Evolutionary conservation across 2,113 vertebrate genomes (phyloP), one percentile per base, ranked within the genome.

Genomic region (Thamnaconus septentrionalis): DNA sequence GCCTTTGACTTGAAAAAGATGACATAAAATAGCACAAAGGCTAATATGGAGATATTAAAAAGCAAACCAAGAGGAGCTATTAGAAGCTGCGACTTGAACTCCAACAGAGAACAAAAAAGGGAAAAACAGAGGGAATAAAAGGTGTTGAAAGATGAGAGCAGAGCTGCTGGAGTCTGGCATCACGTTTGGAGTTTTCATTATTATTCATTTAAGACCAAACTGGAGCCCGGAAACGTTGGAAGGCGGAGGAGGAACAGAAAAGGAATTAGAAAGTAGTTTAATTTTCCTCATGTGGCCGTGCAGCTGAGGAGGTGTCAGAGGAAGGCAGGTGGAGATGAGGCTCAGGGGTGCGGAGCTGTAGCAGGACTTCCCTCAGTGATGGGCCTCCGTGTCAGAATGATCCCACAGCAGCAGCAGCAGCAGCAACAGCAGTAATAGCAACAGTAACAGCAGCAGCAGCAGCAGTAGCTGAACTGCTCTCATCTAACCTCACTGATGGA

Each of bases 401-500:
- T 31, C 18, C 18, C 18, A 31, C 18, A 1, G 18, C 18, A 31
- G 18, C 18, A 31, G 18, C 18, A 31, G 18, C 18, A 31, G 18
- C 18, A 31, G 18, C 18, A 31, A 2, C 18, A 31, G 18, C 18
- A 31, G 18, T 2, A 31, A 2, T 2, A 31, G 18, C 18, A 31
- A 31, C 18, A 31, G 18, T 2, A 31, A 2, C 18, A 31, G 18
- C 18, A 31, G 18, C 18, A 31, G 18, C 18, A 31, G 2, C 18
- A 31, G 18, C 18, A 31, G 18, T 2, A 31, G 18, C 18, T 31
- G 18, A 31, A 31, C 87, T 71, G 78, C 80, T 87, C 90, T 91
- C 91, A 91, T 93, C 91, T 84, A 85, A 84, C 86, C 83, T 81
- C 77, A 3, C 81, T 89, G 90, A 92, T 91, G 90, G 90, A 92